Percentiles rank a stretch among this genome's conserved stretches.
These are phyloP conservation scores for Laticauda colubrina DNA, from an alignment of 2,113 vertebrate genomes.

Conservation along the genomic window DNA sequence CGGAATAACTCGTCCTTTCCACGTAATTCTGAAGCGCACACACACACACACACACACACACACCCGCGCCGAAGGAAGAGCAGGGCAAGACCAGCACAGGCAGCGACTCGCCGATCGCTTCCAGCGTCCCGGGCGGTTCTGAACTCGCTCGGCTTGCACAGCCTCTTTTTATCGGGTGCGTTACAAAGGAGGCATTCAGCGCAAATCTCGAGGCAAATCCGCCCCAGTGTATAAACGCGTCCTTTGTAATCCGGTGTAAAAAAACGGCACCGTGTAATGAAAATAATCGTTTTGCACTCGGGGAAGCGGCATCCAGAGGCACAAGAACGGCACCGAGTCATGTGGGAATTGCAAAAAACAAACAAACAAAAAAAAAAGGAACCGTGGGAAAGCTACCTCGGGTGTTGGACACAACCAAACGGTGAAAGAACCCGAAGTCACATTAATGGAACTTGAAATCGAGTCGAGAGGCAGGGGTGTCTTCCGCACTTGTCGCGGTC, in stretches of 20 bases:
- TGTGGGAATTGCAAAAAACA: not conserved
- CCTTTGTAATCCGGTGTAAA: not conserved
- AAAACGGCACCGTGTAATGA: not conserved
- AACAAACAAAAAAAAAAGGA: too few species aligned
- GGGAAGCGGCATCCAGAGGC: not conserved
- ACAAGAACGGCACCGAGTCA: not conserved
- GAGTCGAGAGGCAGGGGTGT: not conserved
- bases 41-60: fast-evolving
- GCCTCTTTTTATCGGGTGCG: not conserved
- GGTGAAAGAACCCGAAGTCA: not conserved
- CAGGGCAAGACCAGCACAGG: not conserved
- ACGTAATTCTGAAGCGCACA: not conserved
- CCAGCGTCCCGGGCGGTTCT: not conserved
- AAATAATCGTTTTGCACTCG: not conserved
- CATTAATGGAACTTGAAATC: not conserved
- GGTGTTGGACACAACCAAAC: not conserved
- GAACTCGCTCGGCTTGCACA: not conserved
- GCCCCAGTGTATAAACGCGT: not conserved
- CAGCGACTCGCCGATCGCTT: not conserved
- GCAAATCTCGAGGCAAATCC: not conserved
- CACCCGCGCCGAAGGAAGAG: not conserved
- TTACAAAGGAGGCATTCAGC: not conserved
- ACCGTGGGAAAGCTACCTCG: not conserved
- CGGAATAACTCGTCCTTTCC: slow-evolving; percentile 7
- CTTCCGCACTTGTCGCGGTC: not conserved